phyloP scores from a whole-genome alignment of 2,113 vertebrate genomes.

The Silurus glanis region DNA sequence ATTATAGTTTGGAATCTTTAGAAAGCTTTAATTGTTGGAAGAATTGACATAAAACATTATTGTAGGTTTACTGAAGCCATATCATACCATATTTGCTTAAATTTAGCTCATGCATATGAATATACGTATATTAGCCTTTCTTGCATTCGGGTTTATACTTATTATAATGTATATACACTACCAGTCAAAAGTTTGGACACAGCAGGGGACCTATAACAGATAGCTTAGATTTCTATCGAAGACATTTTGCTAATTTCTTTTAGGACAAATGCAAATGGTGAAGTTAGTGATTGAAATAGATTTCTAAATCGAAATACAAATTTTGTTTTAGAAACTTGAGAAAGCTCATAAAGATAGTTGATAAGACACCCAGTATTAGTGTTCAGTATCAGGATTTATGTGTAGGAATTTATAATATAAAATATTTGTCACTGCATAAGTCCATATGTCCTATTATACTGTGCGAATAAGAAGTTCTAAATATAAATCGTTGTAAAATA shows the following conservation, averaged over 20 bases:
- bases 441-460: not conserved
- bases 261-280: not conserved
- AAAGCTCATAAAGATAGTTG: not conserved
- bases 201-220: not conserved
- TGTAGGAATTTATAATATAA: not conserved
- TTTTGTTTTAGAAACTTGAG: not conserved
- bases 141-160: conserved; percentile 69
- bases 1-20: conserved; percentile 14
- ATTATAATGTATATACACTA: conserved; percentile 8
- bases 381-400: not conserved
- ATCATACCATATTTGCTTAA: conserved; percentile 83
- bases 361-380: not conserved
- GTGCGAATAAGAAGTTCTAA: not conserved
- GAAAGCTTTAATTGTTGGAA: conserved; percentile 25
- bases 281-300: not conserved
- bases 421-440: not conserved
- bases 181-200: conserved; percentile 4
- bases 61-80: conserved; percentile 92
- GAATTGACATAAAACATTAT: conserved; percentile 73
- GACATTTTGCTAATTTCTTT: not conserved
- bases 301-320: not conserved
- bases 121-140: conserved; percentile 75
- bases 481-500: not conserved
- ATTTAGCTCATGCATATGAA: conserved; percentile 97
- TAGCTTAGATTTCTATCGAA: not conserved